Evolutionary conservation across 2,888 invertebrate genomes (phyloP).

Genomic region (Trichopria drosophilae): DNA sequence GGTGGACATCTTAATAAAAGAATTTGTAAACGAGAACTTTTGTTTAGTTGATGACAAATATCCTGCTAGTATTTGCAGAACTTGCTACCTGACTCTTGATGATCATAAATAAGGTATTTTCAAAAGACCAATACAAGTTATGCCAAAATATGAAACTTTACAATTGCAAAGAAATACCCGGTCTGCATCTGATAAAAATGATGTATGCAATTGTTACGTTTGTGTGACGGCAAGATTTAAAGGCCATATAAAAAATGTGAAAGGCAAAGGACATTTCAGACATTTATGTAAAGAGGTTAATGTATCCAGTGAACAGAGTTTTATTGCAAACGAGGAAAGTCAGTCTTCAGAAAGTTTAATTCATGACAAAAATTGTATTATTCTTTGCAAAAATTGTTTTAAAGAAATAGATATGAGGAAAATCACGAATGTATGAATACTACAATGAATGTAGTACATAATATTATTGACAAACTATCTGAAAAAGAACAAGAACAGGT

Average conservation of each 20-base stretch:
- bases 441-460: slow-evolving; percentile 2
- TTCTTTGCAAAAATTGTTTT: no score
- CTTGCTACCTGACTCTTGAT: background rate
- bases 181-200: background rate
- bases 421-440: slow-evolving; percentile 7
- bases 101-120: slow-evolving; percentile 2
- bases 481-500: slow-evolving; percentile 11
- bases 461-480: slow-evolving; percentile 14
- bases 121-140: slow-evolving; percentile 2
- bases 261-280: background rate
- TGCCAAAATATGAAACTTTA: slow-evolving; percentile 9
- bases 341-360: slow-evolving; percentile 6
- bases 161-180: slow-evolving; percentile 1
- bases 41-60: background rate
- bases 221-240: slow-evolving; percentile 15
- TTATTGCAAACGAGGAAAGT: background rate
- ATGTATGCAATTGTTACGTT: background rate
- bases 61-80: background rate
- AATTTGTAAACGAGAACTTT: background rate
- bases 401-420: slow-evolving; percentile 10
- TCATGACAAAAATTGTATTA: no score
- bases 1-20: slow-evolving; percentile 1
- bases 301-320: background rate
- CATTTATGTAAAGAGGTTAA: slow-evolving; percentile 6
- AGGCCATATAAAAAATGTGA: slow-evolving; percentile 3